Evolutionary conservation across 2,113 vertebrate genomes (phyloP).

Genomic region (Thomomys bottae): DNA sequence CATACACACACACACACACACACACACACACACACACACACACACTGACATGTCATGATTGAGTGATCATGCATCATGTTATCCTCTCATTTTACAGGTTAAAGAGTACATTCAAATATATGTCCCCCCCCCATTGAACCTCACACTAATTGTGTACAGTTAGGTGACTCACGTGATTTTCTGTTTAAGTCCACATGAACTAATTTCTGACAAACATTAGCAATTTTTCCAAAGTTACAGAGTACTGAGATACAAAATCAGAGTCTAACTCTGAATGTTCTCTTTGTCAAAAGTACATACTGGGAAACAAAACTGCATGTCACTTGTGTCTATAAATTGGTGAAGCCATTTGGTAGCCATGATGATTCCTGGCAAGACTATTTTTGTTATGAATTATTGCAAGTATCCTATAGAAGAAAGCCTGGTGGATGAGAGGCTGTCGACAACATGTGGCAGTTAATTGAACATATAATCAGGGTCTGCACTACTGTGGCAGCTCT

Average conservation of each 20-base stretch:
- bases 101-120: neutral
- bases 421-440: slow-evolving; percentile 54
- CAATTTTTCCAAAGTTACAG: neutral
- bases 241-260: neutral
- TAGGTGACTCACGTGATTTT: neutral
- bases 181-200: neutral
- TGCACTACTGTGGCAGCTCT: slow-evolving; percentile 64
- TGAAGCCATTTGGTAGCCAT: neutral
- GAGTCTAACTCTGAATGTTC: neutral
- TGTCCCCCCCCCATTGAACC: neutral
- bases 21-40: too few relatives aligned
- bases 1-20: too few relatives aligned
- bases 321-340: neutral
- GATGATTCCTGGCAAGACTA: slow-evolving; percentile 37
- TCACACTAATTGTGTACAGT: neutral
- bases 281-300: neutral
- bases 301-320: neutral
- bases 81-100: neutral
- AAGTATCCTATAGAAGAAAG: slow-evolving; percentile 63
- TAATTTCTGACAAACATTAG: slow-evolving; percentile 1
- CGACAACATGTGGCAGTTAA: slow-evolving; percentile 67
- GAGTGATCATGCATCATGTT: neutral
- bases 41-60: neutral
- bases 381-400: slow-evolving; percentile 68
- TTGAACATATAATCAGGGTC: slow-evolving; percentile 77